Base-by-base conservation (phyloP, 2,113 vertebrate species). In the Scalopus aquaticus region DNA sequence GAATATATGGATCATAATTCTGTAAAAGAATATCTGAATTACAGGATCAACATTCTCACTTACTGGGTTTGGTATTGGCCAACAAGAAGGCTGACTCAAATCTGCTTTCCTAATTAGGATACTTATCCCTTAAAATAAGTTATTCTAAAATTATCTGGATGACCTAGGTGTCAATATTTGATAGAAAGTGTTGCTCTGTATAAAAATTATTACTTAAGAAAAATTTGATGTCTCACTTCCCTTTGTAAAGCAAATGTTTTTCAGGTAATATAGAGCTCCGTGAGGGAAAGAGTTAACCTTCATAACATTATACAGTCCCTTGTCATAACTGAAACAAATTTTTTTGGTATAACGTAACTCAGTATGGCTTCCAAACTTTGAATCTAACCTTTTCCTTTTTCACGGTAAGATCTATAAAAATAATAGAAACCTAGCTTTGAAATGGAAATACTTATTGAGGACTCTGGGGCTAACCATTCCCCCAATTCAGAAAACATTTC, bases 171-270 rank as follows among this genome's bases (percentile, higher is more conserved):
- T 83, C 65, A 91, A 4, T 74, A 76, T 76, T 88, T 91, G 37
- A 70, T 77, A 85, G 37, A 19, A 89, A 86, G 39, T 10, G 30
- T n/a, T 80, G 24, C 26, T 92, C 24, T 37, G 35, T 70, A 0
- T 69, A 85, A 56, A 16, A 88, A 78, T 12, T 20, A 39, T 60
- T 76, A 56, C 77, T 81, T 49, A 30, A 49, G 51, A 32, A 76
- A 90, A 82, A 35, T 39, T 60, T 95, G 39, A 35, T 84, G 37
- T 90, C 46, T 83, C 85, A 90, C 35, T 88, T 79, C 16, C 44
- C 77, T 77, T 76, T 32, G 77, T 73, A 44, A 88, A 85, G 37
- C 20, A 77, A 82, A 35, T 46, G 9, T 67, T 84, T 88, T 90
- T 92, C 37, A 88, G 39, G 7, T 88, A 84, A 72, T 79, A 39